Base-by-base conservation (phyloP, 2,797 vertebrate genomes). In the Adrianichthys oophorus region DNA sequence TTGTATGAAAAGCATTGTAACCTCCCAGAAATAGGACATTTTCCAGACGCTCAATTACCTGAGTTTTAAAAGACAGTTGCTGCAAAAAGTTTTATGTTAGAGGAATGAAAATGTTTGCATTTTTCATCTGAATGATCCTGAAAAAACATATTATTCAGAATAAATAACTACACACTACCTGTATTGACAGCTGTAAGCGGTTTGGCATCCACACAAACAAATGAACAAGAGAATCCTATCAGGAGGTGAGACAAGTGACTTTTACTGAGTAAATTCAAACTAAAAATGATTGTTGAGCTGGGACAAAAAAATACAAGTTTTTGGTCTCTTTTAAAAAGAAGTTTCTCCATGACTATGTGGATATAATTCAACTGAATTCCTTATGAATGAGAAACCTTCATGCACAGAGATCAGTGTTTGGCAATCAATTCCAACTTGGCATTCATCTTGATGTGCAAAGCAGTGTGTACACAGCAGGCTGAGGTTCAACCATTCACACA, bases 401-500 rank as follows among this genome's bases (percentile, higher is more conserved):
- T 32, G 32, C 8, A 32, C 32, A 32, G 8, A 32, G 65, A 43
- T 21, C 55, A 62, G 53, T 48, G 41, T 60, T 66, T 59, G 56
- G 23, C 10, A 72, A 73, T 41, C 32, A 16, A 57, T 26, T 63
- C 26, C 41, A 64, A 58, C 52, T 44, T 48, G 52, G 47, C 59
- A 70, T 71, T 63, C 66, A 84, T 76, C 73, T 80, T 81, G 79
- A 80, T 66, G 59, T 49, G 21, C 62, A 56, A 57, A 47, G 47
- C 70, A 46, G 59, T 60, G 37, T 65, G 40, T 52, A 64, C 60
- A 62, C 49, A 64, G 3, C 37, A 68, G 46, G 68, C 47, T 12
- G 21, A 26, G 52, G 69, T 74, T 84, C 79, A 86, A 87, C 84
- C 58, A 83, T 81, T 82, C 48, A 78, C 70, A 60, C 59, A 45